These are phyloP conservation scores for Bombus pascuorum DNA, from an alignment of 1,140 invertebrate species.

Conservation along the genomic window DNA sequence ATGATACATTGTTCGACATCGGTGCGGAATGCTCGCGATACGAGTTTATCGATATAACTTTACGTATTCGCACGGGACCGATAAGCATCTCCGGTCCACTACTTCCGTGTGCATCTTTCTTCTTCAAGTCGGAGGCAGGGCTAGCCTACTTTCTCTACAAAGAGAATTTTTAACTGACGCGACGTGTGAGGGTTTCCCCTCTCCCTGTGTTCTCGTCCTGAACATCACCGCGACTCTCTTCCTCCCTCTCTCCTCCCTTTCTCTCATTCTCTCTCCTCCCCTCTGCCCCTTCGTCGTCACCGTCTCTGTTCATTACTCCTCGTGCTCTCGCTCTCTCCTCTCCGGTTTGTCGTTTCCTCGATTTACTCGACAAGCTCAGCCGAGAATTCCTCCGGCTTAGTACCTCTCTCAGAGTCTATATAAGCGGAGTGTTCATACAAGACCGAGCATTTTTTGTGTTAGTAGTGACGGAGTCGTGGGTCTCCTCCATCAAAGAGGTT, in stretches of 20 bases:
- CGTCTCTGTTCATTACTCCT: conserved; percentile 33
- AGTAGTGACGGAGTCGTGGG: conserved; percentile 46
- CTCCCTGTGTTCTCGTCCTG: conserved; percentile 32
- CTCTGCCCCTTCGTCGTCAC: background rate
- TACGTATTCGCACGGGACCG: background rate
- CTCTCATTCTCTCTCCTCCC: conserved; percentile 52
- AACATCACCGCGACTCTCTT: conserved; percentile 20
- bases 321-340: conserved; percentile 57
- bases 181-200: conserved; percentile 68
- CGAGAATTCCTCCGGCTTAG: conserved; percentile 48
- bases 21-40: no score
- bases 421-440: conserved; percentile 74
- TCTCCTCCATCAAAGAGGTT: conserved; percentile 44
- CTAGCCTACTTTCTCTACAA: conserved; percentile 81
- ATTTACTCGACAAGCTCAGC: conserved; percentile 70
- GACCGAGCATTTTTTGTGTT: conserved; percentile 79
- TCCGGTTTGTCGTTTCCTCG: conserved; percentile 65
- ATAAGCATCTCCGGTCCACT: conserved; percentile 38
- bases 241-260: conserved; percentile 30
- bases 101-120: conserved; percentile 57
- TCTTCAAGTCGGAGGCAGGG: conserved; percentile 50
- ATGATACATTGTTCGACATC: background rate
- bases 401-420: conserved; percentile 79
- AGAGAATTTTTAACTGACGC: conserved; percentile 76
- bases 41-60: background rate